Evolutionary conservation across 2,888 invertebrate genomes (phyloP).

Genomic region (Choristoneura rosaceana): DNA sequence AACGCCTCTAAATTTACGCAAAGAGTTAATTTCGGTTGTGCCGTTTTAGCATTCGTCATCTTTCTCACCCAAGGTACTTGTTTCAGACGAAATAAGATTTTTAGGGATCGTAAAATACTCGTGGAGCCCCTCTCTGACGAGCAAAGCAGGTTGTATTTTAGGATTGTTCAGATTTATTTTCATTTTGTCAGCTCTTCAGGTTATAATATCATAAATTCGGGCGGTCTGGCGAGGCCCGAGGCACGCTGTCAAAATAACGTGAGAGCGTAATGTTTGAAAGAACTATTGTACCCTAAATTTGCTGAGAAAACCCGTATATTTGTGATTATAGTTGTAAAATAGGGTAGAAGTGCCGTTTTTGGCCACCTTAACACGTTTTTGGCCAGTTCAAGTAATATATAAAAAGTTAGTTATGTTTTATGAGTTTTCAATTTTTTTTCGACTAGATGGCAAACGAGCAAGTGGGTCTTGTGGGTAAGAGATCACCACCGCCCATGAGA

Average conservation of each 20-base stretch:
- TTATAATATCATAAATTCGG: neutral
- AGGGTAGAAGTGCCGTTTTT: no score
- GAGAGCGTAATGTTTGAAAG: neutral
- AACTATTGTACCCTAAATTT: neutral
- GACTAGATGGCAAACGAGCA: no score
- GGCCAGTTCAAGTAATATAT: no score
- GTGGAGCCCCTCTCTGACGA: neutral
- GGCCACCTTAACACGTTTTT: no score
- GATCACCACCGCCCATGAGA: no score
- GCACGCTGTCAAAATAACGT: neutral
- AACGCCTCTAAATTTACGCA: no score
- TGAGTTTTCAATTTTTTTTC: no score
- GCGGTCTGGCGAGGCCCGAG: neutral
- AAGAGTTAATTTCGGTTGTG: no score
- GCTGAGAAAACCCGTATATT: neutral
- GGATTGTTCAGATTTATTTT: slow-evolving; percentile 12
- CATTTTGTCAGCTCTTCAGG: slow-evolving; percentile 14
- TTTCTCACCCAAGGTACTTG: neutral
- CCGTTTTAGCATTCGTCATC: neutral
- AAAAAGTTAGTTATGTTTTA: no score
- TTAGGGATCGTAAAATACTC: slow-evolving; percentile 4
- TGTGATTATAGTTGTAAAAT: neutral
- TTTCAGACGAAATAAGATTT: neutral
- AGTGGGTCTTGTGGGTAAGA: no score
- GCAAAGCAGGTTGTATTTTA: neutral